Evolutionary conservation across 2,113 vertebrate genomes (phyloP).

Genomic region (Passer domesticus): DNA sequence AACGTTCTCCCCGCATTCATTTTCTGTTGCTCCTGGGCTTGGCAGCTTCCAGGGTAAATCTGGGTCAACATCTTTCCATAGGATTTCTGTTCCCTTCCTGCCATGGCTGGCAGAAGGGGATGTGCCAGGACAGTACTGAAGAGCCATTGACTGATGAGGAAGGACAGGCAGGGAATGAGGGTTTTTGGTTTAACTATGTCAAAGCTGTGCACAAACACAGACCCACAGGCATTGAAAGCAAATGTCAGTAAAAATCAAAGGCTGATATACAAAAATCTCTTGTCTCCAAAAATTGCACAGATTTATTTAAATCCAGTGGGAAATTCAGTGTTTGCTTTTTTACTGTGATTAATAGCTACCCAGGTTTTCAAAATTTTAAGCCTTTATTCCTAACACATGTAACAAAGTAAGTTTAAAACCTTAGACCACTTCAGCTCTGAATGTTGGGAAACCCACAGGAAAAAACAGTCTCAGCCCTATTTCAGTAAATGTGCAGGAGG

Average conservation of each 20-base stretch:
- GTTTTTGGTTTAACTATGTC: not conserved
- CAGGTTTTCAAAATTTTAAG: not conserved
- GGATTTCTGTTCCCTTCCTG: conserved; percentile 16
- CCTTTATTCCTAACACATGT: not conserved
- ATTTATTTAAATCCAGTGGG: not conserved
- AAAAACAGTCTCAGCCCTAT: not conserved
- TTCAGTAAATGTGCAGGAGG: not conserved
- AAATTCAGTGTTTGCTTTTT: not conserved
- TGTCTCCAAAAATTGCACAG: not conserved
- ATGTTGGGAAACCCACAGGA: not conserved
- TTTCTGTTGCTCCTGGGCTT: not conserved
- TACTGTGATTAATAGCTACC: not conserved
- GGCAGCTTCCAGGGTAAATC: not conserved
- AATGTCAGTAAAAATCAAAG: not conserved
- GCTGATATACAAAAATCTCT: not conserved
- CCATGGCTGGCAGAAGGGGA: not conserved
- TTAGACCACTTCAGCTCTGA: not conserved
- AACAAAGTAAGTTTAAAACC: not conserved
- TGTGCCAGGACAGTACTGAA: not conserved
- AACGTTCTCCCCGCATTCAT: accelerated
- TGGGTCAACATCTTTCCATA: conserved; percentile 28
- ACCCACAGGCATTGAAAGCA: not conserved
- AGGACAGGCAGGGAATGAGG: not conserved
- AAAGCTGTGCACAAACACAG: not conserved
- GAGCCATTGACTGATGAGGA: not conserved